Conservation (phyloP, 2,797 vertebrate species). For the Anabas testudineus region DNA sequence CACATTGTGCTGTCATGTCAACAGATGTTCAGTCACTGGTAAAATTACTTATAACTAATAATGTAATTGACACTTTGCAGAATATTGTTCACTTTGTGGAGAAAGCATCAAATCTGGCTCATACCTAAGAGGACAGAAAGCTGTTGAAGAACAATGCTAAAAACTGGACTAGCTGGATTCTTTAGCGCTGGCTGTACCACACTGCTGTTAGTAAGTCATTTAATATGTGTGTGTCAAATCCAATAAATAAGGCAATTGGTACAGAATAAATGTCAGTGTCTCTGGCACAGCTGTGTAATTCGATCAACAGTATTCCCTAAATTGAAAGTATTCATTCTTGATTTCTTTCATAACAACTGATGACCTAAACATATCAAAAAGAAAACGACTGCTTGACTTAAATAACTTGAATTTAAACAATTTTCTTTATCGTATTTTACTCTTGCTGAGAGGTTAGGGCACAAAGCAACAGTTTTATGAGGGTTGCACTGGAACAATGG, state of each 20-base stretch:
- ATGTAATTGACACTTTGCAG: neutral
- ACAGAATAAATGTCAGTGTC: neutral
- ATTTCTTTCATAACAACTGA: neutral
- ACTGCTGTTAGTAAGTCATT: neutral
- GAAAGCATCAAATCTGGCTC: constrained; percentile 22
- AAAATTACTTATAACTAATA: neutral
- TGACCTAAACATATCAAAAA: neutral
- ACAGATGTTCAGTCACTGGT: neutral
- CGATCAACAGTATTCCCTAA: neutral
- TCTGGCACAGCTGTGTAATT: neutral
- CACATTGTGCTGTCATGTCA: neutral
- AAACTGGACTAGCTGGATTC: neutral
- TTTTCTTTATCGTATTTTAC: too few species aligned
- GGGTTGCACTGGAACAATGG: neutral
- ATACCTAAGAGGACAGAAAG: neutral
- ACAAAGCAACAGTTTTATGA: neutral
- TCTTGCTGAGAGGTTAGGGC: neutral
- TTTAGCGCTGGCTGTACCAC: neutral
- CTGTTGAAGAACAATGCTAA: neutral
- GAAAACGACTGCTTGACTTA: too few species aligned
- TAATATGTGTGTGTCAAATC: neutral
- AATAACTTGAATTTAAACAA: neutral
- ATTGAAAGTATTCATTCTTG: neutral
- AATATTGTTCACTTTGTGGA: constrained; percentile 2
- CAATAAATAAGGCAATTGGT: neutral